Evolutionary conservation across 2,113 vertebrate species (phyloP), one percentile per base, ranked within the genome.

Genomic region (Ctenodactylus gundi): DNA sequence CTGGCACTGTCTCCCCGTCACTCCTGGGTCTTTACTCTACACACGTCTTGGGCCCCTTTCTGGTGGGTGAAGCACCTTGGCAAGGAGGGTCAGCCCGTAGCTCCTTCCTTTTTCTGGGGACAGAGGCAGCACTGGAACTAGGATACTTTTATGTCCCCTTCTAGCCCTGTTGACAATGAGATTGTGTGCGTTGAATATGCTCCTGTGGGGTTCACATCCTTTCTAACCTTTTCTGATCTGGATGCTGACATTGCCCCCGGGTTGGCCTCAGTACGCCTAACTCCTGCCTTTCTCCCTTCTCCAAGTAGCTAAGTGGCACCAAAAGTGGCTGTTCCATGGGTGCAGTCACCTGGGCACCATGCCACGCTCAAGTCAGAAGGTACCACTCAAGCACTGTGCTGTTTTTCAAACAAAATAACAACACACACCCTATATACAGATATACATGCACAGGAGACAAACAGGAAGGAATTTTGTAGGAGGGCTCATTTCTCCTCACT

Each of bases 81-180:
- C 31, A 86, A 85, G 65, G 82, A 55, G 77, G 60, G 36, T 46
- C 53, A 90, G 21, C 41, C 34, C 58, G 70, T 86, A n/a, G 57
- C 65, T 51, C 21, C 65, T 34, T 15, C 90, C 73, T 21, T 11
- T 78, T 58, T 76, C 81, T 46, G 76, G 64, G 72, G 84, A 60
- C 36, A 68, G 65, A 86, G 58, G 31, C 57, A 44, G 18, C 39
- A 3, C 51, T 39, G 64, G 57, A 6, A 39, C 9, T 21, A 31
- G 10, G 8, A 29, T 92, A 18, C 72, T 76, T 85, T 41, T 81
- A 94, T 94, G 72, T 93, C 82, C 58, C 58, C 87, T 55, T 65
- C 27, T 36, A 76, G 15, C 29, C 67, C 77, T 60, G 29, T 15
- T 65, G 64, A 87, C 64, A 86, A 86, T 72, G 57, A 17, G 21